Conservation (phyloP, 2,888 invertebrate genomes). For the Frankliniella fusca region DNA sequence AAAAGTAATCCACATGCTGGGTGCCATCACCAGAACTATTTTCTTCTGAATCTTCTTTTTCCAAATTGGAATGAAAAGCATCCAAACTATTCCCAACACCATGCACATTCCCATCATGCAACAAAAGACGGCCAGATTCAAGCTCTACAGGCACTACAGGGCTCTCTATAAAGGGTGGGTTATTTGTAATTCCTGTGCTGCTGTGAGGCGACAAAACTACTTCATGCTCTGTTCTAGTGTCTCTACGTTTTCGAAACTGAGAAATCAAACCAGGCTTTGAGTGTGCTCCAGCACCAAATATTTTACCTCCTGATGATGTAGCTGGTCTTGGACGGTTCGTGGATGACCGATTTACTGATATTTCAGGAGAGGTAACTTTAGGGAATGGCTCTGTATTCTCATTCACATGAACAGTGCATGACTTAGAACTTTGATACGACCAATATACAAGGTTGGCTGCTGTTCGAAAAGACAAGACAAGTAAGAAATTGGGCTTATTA, state of each 20-base stretch:
- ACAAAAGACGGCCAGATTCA: not conserved
- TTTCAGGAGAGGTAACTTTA: not conserved
- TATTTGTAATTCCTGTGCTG: not conserved
- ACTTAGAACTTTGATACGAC: conserved; percentile 77
- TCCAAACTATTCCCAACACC: conserved; percentile 19
- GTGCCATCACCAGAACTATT: not conserved
- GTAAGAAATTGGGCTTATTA: conserved; percentile 38
- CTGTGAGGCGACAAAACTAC: not conserved
- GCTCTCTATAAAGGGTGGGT: not conserved
- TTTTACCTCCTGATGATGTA: conserved; percentile 55
- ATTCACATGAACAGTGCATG: conserved; percentile 76
- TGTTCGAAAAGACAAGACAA: conserved; percentile 48
- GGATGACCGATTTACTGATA: conserved; percentile 54
- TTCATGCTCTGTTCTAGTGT: conserved; percentile 28
- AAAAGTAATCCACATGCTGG: not conserved
- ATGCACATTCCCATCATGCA: conserved; percentile 19
- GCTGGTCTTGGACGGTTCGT: conserved; percentile 61
- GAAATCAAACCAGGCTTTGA: not conserved
- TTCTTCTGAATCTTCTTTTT: not conserved
- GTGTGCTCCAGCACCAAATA: not conserved
- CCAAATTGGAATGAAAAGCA: not conserved
- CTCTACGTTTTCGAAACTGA: conserved; percentile 20
- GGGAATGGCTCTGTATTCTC: conserved; percentile 33
- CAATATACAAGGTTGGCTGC: conserved; percentile 79
- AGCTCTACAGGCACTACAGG: not conserved